Percentiles rank a stretch among this genome's conserved stretches.
phyloP scores from a whole-genome alignment of 2,888 invertebrate genomes.

The Troilus luridus region DNA sequence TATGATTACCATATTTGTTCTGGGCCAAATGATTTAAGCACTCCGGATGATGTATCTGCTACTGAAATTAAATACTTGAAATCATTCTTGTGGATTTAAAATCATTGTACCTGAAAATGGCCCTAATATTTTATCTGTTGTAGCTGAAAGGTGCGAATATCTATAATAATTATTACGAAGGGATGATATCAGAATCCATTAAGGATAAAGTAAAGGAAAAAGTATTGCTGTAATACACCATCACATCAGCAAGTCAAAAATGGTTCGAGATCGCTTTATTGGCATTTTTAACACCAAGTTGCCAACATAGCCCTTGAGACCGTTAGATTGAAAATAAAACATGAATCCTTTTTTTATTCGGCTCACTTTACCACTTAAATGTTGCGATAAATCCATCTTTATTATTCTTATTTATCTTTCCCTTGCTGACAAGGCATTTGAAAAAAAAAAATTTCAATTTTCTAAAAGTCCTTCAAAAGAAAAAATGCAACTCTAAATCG shows the following conservation, averaged over 20 bases:
- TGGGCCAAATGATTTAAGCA: no score
- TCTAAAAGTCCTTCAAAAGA: neutral
- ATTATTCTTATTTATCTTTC: neutral
- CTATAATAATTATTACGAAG: no score
- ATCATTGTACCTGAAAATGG: no score
- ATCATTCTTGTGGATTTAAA: no score
- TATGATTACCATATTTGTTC: no score
- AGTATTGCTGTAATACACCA: neutral
- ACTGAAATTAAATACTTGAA: no score
- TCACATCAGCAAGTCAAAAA: neutral
- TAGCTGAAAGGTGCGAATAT: no score
- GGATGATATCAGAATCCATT: neutral
- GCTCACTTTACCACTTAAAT: neutral
- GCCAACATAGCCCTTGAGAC: neutral
- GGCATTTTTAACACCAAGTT: neutral
- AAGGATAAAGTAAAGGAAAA: neutral
- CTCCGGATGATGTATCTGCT: no score
- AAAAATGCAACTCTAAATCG: neutral
- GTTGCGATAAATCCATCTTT: neutral
- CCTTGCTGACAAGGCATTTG: neutral
- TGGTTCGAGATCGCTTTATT: neutral
- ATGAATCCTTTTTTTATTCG: neutral
- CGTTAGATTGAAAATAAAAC: neutral
- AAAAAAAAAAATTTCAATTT: neutral
- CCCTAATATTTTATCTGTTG: no score